Conservation (phyloP, 1,140 invertebrate species). For the Phthorimaea operculella region DNA sequence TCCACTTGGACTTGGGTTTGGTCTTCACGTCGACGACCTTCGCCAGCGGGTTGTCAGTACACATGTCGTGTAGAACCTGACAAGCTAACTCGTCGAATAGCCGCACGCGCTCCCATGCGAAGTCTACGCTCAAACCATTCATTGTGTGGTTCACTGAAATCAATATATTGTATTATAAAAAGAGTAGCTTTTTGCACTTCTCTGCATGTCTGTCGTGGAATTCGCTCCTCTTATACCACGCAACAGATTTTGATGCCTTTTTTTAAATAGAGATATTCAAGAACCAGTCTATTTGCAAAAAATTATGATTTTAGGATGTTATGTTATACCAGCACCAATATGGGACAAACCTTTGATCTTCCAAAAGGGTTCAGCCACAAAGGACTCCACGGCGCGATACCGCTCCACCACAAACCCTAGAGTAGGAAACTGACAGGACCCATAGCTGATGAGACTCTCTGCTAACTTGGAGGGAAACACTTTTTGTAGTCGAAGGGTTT, state of each 20-base stretch:
- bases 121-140: constrained; percentile 83
- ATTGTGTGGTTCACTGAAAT: constrained; percentile 76
- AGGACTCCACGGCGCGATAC: constrained; percentile 89
- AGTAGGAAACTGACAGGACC: constrained; percentile 97
- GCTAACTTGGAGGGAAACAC: constrained; percentile 83
- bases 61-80: constrained; percentile 82
- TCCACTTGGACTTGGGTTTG: constrained; percentile 96
- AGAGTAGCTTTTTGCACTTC: too few relatives aligned
- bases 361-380: constrained; percentile 93
- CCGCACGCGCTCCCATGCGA: constrained; percentile 88
- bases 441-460: constrained; percentile 93
- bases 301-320: too few relatives aligned
- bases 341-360: constrained; percentile 78
- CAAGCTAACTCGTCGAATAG: constrained; percentile 91
- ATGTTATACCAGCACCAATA: constrained; percentile 2
- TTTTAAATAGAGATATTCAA: too few relatives aligned
- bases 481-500: constrained; percentile 90
- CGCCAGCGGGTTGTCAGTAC: constrained; percentile 80
- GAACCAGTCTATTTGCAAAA: too few relatives aligned
- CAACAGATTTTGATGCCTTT: too few relatives aligned
- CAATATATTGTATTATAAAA: too few relatives aligned
- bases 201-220: too few relatives aligned
- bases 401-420: constrained; percentile 97
- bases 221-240: too few relatives aligned
- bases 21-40: constrained; percentile 84